Evolutionary conservation across 2,797 vertebrate genomes (phyloP).

Genomic region (Enteromius viviparus): DNA sequence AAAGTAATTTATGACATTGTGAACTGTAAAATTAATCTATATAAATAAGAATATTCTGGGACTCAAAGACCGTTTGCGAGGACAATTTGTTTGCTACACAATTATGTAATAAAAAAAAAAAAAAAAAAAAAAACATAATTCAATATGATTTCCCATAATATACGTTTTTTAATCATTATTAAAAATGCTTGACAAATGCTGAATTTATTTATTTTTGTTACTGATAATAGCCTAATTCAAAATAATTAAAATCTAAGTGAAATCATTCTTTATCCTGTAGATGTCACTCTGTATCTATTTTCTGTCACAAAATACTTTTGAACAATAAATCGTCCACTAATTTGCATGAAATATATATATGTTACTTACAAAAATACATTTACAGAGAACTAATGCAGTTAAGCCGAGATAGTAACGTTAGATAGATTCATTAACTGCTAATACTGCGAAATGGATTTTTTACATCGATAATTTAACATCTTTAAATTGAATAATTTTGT

Average conservation of each 20-base stretch:
- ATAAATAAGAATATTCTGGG: slow-evolving; percentile 59
- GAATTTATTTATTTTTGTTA: background rate
- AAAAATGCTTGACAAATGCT: background rate
- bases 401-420: background rate
- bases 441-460: background rate
- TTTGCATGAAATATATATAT: background rate
- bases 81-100: too few relatives aligned
- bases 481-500: background rate
- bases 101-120: background rate
- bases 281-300: slow-evolving; percentile 66
- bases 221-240: background rate
- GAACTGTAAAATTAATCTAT: too few relatives aligned
- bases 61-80: slow-evolving; percentile 39
- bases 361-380: background rate
- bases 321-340: background rate
- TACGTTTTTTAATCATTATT: too few relatives aligned
- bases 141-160: background rate
- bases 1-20: slow-evolving; percentile 34
- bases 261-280: slow-evolving; percentile 63
- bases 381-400: background rate
- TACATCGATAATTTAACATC: background rate
- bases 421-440: too few relatives aligned
- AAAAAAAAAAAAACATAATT: too few relatives aligned
- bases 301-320: background rate
- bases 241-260: background rate